These are phyloP conservation scores for Eudasyphora cyanicolor DNA, from an alignment of 2,888 invertebrate genomes.

Conservation along the genomic window DNA sequence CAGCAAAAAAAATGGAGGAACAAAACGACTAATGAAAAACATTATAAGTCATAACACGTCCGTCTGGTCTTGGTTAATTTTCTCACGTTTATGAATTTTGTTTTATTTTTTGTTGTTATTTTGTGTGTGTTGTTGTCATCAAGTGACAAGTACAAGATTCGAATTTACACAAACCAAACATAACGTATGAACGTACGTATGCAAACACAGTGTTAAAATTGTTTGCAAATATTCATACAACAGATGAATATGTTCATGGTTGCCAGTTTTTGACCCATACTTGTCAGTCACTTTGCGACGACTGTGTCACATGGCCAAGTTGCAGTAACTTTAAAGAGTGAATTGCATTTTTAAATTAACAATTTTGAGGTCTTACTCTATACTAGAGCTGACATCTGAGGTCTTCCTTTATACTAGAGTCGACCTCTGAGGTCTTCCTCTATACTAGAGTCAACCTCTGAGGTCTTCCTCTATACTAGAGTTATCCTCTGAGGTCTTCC, in stretches of 20 bases:
- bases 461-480: too few relatives aligned
- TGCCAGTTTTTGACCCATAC: conserved; percentile 61
- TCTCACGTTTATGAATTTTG: conserved; percentile 57
- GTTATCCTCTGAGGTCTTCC: too few relatives aligned
- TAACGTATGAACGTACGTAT: too few relatives aligned
- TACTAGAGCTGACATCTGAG: too few relatives aligned
- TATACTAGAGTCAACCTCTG: too few relatives aligned
- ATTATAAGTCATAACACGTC: conserved; percentile 59
- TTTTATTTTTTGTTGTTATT: conserved; percentile 28
- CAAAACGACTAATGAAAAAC: conserved; percentile 3
- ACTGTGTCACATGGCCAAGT: background rate
- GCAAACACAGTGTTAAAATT: conserved; percentile 35
- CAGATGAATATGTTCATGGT: conserved; percentile 25
- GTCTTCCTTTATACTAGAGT: too few relatives aligned
- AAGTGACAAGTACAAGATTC: conserved; percentile 18
- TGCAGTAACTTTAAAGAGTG: background rate
- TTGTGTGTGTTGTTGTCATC: background rate
- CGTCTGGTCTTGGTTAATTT: conserved; percentile 57
- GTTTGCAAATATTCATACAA: conserved; percentile 45
- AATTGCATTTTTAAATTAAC: too few relatives aligned
- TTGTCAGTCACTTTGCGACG: conserved; percentile 50
- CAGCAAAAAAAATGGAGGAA: background rate
- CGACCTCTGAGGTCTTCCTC: too few relatives aligned
- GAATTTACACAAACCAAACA: background rate
- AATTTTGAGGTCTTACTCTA: too few relatives aligned